These are phyloP conservation scores for Cassiopea andromeda DNA, from an alignment of 30 jellyfish, hydroid and myxozoan genomes.

Conservation along the genomic window DNA sequence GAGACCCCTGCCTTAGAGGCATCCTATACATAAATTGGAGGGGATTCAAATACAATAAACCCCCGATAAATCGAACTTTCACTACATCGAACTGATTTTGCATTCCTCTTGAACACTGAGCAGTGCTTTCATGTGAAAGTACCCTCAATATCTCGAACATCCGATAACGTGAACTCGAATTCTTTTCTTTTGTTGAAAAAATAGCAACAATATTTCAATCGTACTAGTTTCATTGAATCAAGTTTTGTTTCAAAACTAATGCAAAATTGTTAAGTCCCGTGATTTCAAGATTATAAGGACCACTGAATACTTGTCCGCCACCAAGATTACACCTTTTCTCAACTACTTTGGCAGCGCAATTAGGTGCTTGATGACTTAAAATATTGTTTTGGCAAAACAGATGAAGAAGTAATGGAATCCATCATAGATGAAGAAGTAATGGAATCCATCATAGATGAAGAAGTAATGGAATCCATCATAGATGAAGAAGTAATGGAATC, in stretches of 20 bases:
- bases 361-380: not conserved
- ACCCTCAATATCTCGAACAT: not conserved
- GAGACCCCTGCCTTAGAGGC: too few species aligned
- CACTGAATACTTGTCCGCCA: not conserved
- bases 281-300: not conserved
- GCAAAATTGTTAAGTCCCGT: not conserved
- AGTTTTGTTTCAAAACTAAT: not conserved
- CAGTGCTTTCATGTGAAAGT: not conserved
- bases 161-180: not conserved
- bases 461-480: too few species aligned
- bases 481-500: too few species aligned
- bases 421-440: too few species aligned
- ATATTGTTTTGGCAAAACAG: not conserved
- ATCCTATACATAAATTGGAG: too few species aligned
- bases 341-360: not conserved
- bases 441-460: too few species aligned
- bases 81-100: not conserved
- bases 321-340: not conserved
- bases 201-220: not conserved
- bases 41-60: not conserved
- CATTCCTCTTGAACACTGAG: not conserved
- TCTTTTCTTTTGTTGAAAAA: not conserved
- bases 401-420: too few species aligned
- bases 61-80: not conserved
- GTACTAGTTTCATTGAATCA: not conserved